phyloP scores from a whole-genome alignment of 2,113 vertebrate species.

The Tachysurus vachellii region DNA sequence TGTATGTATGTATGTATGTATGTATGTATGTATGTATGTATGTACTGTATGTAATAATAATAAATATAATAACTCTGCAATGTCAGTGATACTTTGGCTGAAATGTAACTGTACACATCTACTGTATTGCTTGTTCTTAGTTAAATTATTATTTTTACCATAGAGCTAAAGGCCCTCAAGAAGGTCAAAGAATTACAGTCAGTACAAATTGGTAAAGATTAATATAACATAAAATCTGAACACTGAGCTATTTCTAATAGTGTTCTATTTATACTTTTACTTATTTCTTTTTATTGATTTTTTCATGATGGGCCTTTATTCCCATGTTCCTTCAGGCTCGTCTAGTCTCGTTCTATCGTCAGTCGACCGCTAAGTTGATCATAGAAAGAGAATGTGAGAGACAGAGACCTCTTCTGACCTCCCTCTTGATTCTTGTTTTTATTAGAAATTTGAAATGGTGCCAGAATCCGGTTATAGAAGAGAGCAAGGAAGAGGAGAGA shows the following conservation, averaged over 20 bases:
- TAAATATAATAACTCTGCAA: no score
- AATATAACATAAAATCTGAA: neutral
- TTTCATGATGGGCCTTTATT: neutral
- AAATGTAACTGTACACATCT: no score
- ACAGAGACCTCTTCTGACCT: constrained; percentile 25
- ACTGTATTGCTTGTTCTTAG: no score
- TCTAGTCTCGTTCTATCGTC: neutral
- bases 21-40: no score
- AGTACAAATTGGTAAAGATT: neutral
- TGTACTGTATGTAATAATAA: no score
- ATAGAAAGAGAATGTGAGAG: constrained; percentile 19
- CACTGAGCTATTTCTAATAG: neutral
- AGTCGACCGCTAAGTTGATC: neutral
- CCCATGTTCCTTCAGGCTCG: neutral
- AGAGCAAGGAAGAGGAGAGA: constrained; percentile 28
- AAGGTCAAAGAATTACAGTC: neutral
- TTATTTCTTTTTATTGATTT: constrained; percentile 6
- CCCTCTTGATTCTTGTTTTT: constrained; percentile 30
- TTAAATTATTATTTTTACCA: neutral
- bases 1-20: no score
- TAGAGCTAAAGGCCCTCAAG: neutral
- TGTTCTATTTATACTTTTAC: neutral
- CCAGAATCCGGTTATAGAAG: constrained; percentile 42
- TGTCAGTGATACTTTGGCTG: no score
- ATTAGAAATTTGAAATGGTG: constrained; percentile 46